Conservation (phyloP, 2,888 invertebrate genomes). For the Campoplex capitator region DNA sequence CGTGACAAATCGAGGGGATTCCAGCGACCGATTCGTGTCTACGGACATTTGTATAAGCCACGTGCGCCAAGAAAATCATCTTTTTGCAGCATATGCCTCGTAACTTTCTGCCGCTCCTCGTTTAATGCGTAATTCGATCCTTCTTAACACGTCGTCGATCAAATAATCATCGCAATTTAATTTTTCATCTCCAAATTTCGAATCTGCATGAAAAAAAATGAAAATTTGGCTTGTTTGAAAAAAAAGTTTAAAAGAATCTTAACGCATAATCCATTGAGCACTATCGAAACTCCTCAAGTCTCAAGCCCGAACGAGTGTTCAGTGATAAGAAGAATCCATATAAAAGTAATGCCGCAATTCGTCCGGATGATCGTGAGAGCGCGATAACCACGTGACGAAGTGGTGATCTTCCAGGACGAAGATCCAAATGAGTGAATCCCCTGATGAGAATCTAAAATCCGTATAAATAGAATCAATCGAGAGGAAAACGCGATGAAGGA, state of each 20-base stretch:
- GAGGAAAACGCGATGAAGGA: constrained; percentile 45
- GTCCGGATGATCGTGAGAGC: background rate
- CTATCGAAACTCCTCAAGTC: no score
- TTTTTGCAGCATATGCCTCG: background rate
- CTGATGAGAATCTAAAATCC: constrained; percentile 23
- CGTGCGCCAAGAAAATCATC: background rate
- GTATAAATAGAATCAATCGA: constrained; percentile 56
- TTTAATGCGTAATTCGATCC: background rate
- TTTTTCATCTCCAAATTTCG: no score
- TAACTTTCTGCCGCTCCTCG: background rate
- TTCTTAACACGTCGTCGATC: background rate
- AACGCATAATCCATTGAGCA: no score
- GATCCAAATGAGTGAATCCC: background rate
- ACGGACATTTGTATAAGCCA: background rate
- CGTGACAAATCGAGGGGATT: constrained; percentile 58
- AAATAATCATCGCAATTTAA: background rate
- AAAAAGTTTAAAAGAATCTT: no score
- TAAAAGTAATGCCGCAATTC: no score
- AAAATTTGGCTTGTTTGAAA: no score
- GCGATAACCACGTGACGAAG: background rate
- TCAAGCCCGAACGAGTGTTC: no score
- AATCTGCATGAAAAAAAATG: no score
- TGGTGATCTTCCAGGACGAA: background rate
- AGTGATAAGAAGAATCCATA: no score
- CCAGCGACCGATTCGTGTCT: background rate